phyloP scores from a whole-genome alignment of 2,797 vertebrate genomes.

The Galaxias olidus region DNA sequence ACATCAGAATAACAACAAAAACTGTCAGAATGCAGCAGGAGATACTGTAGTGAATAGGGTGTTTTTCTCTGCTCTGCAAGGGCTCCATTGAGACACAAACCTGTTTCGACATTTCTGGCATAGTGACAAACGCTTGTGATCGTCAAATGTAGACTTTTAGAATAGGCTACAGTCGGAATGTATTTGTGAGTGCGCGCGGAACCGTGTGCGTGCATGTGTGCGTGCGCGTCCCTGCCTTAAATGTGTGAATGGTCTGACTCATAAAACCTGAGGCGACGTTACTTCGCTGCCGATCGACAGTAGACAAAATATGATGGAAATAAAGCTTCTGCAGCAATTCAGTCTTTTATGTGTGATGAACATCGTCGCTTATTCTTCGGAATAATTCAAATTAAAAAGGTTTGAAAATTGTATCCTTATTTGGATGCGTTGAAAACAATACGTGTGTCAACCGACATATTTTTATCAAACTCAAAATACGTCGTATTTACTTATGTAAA shows the following conservation, averaged over 20 bases:
- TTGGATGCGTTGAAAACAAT: too few relatives aligned
- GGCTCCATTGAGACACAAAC: slow-evolving; percentile 51
- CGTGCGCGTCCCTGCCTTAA: slow-evolving; percentile 48
- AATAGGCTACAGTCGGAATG: slow-evolving; percentile 55
- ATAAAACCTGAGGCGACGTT: slow-evolving; percentile 65
- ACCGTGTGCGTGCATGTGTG: not conserved
- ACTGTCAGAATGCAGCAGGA: too few relatives aligned
- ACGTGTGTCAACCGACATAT: too few relatives aligned
- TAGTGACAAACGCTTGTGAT: slow-evolving; percentile 49
- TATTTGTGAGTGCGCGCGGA: slow-evolving; percentile 30
- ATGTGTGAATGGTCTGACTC: slow-evolving; percentile 75
- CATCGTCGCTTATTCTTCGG: too few relatives aligned
- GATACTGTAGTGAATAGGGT: not conserved
- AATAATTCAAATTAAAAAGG: too few relatives aligned
- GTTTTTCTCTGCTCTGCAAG: slow-evolving; percentile 9
- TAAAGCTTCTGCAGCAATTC: slow-evolving; percentile 10
- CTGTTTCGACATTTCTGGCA: slow-evolving; percentile 71
- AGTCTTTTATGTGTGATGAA: too few relatives aligned
- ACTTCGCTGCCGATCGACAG: slow-evolving; percentile 36
- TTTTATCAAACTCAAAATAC: too few relatives aligned
- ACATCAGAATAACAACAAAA: too few relatives aligned
- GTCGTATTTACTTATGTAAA: not conserved
- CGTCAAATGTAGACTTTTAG: slow-evolving; percentile 60
- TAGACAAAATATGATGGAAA: slow-evolving; percentile 46
- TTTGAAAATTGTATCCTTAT: too few relatives aligned